Evolutionary conservation across 2,888 invertebrate species (phyloP).

Genomic region (Agriotes lineatus): DNA sequence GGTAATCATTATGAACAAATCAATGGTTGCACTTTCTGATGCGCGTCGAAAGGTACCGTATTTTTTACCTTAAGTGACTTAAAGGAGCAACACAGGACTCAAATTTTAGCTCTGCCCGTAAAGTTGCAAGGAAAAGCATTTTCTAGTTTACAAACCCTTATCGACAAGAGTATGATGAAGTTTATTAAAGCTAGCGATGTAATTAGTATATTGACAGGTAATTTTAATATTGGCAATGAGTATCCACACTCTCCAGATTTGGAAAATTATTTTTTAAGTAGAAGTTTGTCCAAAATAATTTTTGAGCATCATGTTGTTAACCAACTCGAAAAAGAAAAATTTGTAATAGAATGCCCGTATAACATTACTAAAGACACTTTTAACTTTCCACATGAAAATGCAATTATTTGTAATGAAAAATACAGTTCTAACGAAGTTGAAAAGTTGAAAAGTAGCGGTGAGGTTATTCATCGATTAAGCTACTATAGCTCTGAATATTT

Average conservation of each 20-base stretch:
- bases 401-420: neutral
- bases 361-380: neutral
- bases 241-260: neutral
- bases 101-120: too few species aligned
- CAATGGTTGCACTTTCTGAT: neutral
- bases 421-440: neutral
- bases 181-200: too few species aligned
- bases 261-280: slow-evolving; percentile 12
- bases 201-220: neutral
- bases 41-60: neutral
- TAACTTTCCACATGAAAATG: too few species aligned
- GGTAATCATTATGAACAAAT: slow-evolving; percentile 6
- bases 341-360: neutral
- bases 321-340: neutral
- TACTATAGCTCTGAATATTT: neutral
- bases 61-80: neutral
- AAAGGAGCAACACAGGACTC: neutral
- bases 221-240: slow-evolving; percentile 19
- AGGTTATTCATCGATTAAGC: neutral
- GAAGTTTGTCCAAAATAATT: neutral
- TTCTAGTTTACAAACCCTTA: too few species aligned
- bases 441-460: neutral
- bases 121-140: too few species aligned
- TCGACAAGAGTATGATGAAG: too few species aligned
- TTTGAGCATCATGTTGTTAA: neutral